Evolutionary conservation across 2,797 vertebrate species (phyloP).

Genomic region (Arnoldichthys spilopterus): DNA sequence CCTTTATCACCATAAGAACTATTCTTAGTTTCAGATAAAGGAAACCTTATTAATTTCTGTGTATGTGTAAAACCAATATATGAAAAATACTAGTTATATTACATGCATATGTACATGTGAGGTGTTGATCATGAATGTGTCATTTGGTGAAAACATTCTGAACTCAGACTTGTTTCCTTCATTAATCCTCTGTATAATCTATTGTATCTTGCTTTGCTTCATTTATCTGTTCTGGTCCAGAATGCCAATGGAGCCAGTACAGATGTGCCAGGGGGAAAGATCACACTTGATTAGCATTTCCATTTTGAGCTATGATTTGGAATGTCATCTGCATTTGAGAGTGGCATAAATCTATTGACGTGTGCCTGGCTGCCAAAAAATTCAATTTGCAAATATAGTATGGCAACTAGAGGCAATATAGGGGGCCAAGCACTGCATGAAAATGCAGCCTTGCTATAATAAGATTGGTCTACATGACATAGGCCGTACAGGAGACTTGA

Average conservation of each 20-base stretch:
- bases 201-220: constrained; percentile 26
- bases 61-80: not conserved
- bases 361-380: constrained; percentile 26
- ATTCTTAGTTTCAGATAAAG: not conserved
- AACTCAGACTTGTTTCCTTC: constrained; percentile 33
- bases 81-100: constrained; percentile 13
- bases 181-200: constrained; percentile 40
- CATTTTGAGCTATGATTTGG: constrained; percentile 35
- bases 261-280: constrained; percentile 40
- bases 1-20: constrained; percentile 21
- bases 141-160: constrained; percentile 24
- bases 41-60: not conserved
- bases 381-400: constrained; percentile 36
- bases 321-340: constrained; percentile 40
- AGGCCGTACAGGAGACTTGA: not conserved
- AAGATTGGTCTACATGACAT: not conserved
- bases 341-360: constrained; percentile 39
- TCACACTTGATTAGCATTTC: constrained; percentile 48
- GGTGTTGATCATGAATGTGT: constrained; percentile 22
- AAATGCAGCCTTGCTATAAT: not conserved
- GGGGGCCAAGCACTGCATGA: not conserved
- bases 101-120: not conserved
- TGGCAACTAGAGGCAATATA: constrained; percentile 2
- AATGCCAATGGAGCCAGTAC: constrained; percentile 51
- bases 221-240: constrained; percentile 34